Conservation (phyloP, 2,797 vertebrate genomes). For the Okamejei kenojei region DNA sequence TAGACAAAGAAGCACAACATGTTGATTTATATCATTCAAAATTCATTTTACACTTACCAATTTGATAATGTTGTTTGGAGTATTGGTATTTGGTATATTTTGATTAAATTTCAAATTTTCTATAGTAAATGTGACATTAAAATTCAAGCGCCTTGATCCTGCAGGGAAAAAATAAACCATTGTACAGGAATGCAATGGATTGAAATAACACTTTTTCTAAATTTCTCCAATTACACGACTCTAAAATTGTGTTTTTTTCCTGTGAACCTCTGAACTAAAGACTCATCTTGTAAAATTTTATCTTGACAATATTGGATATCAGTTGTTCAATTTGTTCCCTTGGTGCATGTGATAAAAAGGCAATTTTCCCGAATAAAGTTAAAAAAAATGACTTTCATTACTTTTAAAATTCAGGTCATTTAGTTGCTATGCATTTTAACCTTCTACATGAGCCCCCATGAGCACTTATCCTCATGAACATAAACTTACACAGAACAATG, state of each 20-base stretch:
- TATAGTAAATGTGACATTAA: slow-evolving; percentile 8
- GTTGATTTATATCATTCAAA: not conserved
- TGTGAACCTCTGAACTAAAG: not conserved
- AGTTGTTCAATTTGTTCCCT: no score
- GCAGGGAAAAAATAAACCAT: slow-evolving; percentile 4
- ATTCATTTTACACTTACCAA: not conserved
- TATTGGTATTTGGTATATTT: not conserved
- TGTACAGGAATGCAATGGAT: not conserved
- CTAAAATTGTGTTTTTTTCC: not conserved
- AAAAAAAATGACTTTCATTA: no score
- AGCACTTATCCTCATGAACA: no score
- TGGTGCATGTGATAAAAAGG: no score
- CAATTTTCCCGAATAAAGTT: no score
- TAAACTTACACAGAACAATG: no score
- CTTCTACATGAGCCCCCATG: no score
- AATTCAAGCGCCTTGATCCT: not conserved
- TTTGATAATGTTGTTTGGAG: not conserved
- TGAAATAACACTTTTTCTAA: not conserved
- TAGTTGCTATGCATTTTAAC: no score
- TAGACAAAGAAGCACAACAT: not conserved
- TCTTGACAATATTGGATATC: no score
- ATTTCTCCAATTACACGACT: not conserved
- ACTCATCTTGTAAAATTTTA: no score
- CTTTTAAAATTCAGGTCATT: no score
- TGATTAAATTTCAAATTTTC: not conserved